Conservation (phyloP, 2,797 vertebrate genomes). For the Ctenosaura bakeri region DNA sequence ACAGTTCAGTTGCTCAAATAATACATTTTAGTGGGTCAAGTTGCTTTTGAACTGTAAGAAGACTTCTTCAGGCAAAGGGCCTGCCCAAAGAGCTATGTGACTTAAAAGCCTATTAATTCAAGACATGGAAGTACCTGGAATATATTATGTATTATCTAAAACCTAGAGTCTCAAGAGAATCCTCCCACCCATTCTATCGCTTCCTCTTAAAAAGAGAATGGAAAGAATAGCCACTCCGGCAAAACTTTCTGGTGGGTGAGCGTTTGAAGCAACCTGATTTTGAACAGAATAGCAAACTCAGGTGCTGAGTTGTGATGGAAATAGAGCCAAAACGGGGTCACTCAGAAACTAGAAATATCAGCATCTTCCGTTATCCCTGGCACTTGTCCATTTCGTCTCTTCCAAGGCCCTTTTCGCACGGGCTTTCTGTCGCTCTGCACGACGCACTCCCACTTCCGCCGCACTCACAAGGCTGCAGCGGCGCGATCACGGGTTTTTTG, state of each 20-base stretch:
- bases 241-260: background rate
- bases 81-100: background rate
- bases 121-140: background rate
- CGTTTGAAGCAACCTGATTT: background rate
- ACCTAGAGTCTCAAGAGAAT: too few species aligned
- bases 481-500: too few species aligned
- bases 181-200: background rate
- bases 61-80: background rate
- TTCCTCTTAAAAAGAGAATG: too few species aligned
- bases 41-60: background rate
- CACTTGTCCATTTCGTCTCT: too few species aligned
- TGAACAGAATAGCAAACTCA: background rate
- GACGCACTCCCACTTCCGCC: too few species aligned
- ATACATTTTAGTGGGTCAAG: background rate
- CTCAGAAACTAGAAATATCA: too few species aligned
- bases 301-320: background rate
- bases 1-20: background rate
- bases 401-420: too few species aligned
- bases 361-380: too few species aligned
- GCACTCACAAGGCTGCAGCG: too few species aligned
- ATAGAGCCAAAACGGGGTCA: background rate
- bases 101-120: background rate
- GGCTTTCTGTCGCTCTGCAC: too few species aligned
- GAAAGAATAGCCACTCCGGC: background rate
- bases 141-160: background rate